Evolutionary conservation across 2,888 invertebrate species (phyloP), one percentile per base, ranked within the genome.

Genomic region (Zygothrica quintamaculata): DNA sequence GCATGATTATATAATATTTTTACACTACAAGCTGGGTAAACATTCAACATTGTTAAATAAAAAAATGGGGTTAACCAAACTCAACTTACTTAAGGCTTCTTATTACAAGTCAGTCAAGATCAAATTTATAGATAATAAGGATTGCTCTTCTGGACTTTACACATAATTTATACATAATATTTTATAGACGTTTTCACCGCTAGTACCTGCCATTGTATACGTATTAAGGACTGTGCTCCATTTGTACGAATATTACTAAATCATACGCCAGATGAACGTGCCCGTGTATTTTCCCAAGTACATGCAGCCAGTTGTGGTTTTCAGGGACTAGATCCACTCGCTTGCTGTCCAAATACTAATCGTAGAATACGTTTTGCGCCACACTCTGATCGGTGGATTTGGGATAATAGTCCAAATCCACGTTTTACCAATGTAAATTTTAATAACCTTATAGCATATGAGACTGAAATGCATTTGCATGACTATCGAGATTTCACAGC

Each of bases 401-500:
- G 90, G 90, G 88, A 84, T 22, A 55, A 56, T n/a, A 52, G 50
- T 31, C 37, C 26, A 5, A 40, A 29, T 12, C 15, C 48, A 8
- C 11, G 37, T 3, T 42, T 53, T n/a, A n/a, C n/a, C 3, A 33
- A 52, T 12, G 25, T 9, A 2, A 18, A n/a, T 15, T 39, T 29
- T 4, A 36, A 75, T 22, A 36, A 13, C 4, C 37, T 50, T 34
- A 22, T 26, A 33, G 52, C 60, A 0, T 37, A 77, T 16, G 55
- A 73, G 15, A 65, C 65, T 4, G 87, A 90, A 55, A 68, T 59
- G 5, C 77, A 80, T 56, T 55, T 90, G 6, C 75, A 87, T 1
- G 86, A 89, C 42, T 90, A 89, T 61, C 85, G 85, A 34, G 90
- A 90, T 71, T 87, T 88, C 4, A 64, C 66, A 1, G 80, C 89